phyloP scores from a whole-genome alignment of 2,888 invertebrate species.

The Clitarchus hookeri region DNA sequence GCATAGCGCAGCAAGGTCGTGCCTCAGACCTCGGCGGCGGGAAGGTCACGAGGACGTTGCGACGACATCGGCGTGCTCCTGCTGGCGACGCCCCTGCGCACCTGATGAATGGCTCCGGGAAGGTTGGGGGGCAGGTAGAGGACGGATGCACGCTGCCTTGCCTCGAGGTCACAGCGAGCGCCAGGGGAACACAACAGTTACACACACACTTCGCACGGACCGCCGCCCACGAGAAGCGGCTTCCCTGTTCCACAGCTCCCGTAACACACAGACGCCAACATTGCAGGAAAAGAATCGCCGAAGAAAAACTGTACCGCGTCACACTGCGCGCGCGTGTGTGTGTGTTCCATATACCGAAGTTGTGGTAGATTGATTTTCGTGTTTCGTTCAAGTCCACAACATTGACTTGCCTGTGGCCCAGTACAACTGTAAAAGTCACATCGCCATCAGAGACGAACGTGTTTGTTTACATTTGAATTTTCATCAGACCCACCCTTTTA shows the following conservation, averaged over 20 bases:
- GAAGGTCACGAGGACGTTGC: background rate
- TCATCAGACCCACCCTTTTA: no score
- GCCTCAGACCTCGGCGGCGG: background rate
- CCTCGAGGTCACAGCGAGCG: background rate
- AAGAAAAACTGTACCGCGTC: no score
- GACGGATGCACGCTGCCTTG: conserved; percentile 7
- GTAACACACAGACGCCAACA: background rate
- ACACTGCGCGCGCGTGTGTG: no score
- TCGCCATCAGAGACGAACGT: no score
- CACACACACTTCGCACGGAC: background rate
- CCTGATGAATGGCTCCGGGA: background rate
- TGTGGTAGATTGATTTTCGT: no score
- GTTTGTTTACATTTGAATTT: no score
- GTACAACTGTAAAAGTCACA: no score
- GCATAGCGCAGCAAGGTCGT: no score
- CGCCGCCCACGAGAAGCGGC: background rate
- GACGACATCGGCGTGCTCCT: background rate
- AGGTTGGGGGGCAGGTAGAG: background rate
- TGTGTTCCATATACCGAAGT: no score
- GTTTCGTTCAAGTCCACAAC: no score
- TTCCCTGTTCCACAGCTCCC: background rate
- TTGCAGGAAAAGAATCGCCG: no score
- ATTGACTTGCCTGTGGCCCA: no score
- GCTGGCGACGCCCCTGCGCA: background rate
- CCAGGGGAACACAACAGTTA: background rate